Evolutionary conservation across 2,888 invertebrate genomes (phyloP).

Genomic region (Malthinus seriepunctatus): DNA sequence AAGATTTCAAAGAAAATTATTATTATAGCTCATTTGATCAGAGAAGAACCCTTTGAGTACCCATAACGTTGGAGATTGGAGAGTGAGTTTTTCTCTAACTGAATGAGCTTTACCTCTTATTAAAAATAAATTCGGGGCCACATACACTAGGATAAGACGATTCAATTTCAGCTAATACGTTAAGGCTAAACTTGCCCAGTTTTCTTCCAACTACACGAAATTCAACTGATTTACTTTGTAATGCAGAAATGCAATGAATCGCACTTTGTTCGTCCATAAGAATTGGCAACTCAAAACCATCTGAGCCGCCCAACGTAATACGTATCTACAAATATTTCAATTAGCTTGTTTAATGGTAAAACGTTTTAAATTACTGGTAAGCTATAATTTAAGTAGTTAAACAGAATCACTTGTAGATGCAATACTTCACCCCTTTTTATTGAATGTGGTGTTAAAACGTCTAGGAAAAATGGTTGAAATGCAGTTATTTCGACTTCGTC

Average conservation of each 20-base stretch:
- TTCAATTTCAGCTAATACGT: constrained; percentile 57
- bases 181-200: constrained; percentile 55
- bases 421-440: constrained; percentile 69
- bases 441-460: constrained; percentile 68
- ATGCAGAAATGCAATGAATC: constrained; percentile 45
- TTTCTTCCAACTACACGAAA: constrained; percentile 44
- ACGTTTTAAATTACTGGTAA: constrained; percentile 61
- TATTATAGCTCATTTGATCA: too few species aligned
- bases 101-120: constrained; percentile 51
- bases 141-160: constrained; percentile 54
- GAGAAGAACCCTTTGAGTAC: too few species aligned
- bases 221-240: constrained; percentile 44
- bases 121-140: constrained; percentile 56
- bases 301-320: constrained; percentile 42
- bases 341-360: not conserved
- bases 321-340: constrained; percentile 38
- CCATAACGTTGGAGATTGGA: not conserved
- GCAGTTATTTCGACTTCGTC: constrained; percentile 48
- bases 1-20: constrained; percentile 13
- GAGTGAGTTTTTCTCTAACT: not conserved
- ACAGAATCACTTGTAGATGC: constrained; percentile 68
- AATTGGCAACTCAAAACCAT: constrained; percentile 41
- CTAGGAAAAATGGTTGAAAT: constrained; percentile 77
- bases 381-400: constrained; percentile 72
- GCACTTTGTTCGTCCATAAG: constrained; percentile 35